Evolutionary conservation across 2,888 invertebrate genomes (phyloP).

Genomic region (Listrodromus nycthemerus): DNA sequence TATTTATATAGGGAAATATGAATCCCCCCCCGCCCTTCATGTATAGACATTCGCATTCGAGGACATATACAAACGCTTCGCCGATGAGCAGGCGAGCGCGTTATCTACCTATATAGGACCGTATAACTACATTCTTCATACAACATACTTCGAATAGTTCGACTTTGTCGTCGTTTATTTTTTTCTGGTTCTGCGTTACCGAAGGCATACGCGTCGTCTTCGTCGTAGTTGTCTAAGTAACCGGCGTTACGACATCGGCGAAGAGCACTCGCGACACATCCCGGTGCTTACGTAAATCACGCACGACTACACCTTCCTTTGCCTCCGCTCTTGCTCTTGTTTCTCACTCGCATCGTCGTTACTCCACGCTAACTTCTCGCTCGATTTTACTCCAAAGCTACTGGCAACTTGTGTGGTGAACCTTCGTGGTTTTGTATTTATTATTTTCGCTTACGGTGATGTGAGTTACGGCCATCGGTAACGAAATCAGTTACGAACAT

Average conservation of each 20-base stretch:
- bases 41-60: slow-evolving; percentile 28
- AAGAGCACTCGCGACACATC: slow-evolving; percentile 53
- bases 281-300: slow-evolving; percentile 62
- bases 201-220: slow-evolving; percentile 45
- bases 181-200: slow-evolving; percentile 59
- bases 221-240: slow-evolving; percentile 46
- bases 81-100: slow-evolving; percentile 25
- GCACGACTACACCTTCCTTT: slow-evolving; percentile 36
- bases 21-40: neutral
- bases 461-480: too few relatives aligned
- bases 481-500: too few relatives aligned
- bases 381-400: neutral
- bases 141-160: slow-evolving; percentile 39
- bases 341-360: slow-evolving; percentile 14
- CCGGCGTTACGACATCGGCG: slow-evolving; percentile 56
- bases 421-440: too few relatives aligned
- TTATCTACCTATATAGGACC: slow-evolving; percentile 26
- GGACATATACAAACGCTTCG: slow-evolving; percentile 27
- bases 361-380: slow-evolving; percentile 2
- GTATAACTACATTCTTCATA: slow-evolving; percentile 9
- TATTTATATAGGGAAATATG: slow-evolving; percentile 40
- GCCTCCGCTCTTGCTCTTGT: neutral
- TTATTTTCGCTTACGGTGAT: too few relatives aligned
- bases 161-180: slow-evolving; percentile 29
- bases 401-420: too few relatives aligned